A percentile compares a stretch with the other conserved stretches of the same genome.
Evolutionary conservation across 2,797 vertebrate genomes (phyloP).

Genomic region (Tinamus major): DNA sequence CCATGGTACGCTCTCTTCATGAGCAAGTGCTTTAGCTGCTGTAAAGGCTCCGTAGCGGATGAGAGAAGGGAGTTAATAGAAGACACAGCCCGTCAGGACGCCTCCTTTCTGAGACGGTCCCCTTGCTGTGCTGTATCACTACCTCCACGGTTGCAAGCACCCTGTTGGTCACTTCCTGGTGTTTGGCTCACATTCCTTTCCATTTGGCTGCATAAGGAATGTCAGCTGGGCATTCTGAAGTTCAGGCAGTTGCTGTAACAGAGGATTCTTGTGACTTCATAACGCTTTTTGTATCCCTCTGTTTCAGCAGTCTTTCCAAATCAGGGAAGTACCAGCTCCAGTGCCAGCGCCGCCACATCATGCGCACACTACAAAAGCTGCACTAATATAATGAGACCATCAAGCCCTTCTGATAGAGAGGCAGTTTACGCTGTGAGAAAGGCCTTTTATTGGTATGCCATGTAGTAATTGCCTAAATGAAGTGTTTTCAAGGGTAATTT

Average conservation of each 20-base stretch:
- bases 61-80: background rate
- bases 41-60: background rate
- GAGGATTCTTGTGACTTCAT: background rate
- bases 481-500: conserved; percentile 5
- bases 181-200: background rate
- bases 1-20: fast-evolving
- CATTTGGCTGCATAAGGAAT: background rate
- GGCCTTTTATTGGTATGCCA: background rate
- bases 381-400: background rate
- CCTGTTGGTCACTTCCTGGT: fast-evolving
- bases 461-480: background rate
- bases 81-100: fast-evolving
- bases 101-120: background rate
- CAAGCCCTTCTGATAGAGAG: background rate
- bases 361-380: background rate
- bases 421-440: background rate
- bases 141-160: background rate
- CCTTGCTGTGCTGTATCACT: fast-evolving
- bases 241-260: background rate
- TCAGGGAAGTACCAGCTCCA: background rate
- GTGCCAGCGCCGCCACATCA: background rate
- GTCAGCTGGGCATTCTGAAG: background rate
- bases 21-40: background rate
- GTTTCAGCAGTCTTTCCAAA: background rate
- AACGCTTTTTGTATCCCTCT: background rate